phyloP scores from a whole-genome alignment of 2,888 invertebrate species.

The Diarsia dahlii region DNA sequence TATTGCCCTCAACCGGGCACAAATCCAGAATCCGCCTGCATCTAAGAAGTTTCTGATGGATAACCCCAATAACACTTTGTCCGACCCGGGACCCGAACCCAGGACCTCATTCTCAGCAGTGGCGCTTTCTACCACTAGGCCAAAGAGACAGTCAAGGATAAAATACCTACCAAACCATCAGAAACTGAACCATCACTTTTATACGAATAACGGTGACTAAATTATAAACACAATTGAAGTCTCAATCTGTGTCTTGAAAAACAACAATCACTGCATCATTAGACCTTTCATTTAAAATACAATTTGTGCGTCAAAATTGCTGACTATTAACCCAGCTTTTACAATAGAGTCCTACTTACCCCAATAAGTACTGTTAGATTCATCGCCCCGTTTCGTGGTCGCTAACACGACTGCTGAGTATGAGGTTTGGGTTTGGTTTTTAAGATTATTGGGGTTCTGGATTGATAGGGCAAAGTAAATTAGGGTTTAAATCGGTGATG shows the following conservation, averaged over 20 bases:
- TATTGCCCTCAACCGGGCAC: too few species aligned
- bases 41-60: too few species aligned
- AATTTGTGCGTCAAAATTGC: conserved; percentile 24
- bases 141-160: too few species aligned
- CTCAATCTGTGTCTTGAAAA: not conserved
- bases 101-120: too few species aligned
- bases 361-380: conserved; percentile 11
- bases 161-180: not conserved
- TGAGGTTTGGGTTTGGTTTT: not conserved
- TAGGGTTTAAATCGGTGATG: too few species aligned
- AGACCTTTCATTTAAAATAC: conserved; percentile 10
- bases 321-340: conserved; percentile 12
- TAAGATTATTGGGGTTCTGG: not conserved
- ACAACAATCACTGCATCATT: not conserved
- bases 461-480: not conserved
- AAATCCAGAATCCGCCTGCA: too few species aligned
- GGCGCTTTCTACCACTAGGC: too few species aligned
- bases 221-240: conserved; percentile 2
- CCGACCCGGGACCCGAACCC: too few species aligned
- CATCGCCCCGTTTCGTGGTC: not conserved
- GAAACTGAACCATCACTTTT: not conserved
- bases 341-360: conserved; percentile 41
- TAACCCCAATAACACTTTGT: too few species aligned
- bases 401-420: not conserved
- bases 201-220: not conserved